Evolutionary conservation across 1,140 invertebrate genomes (phyloP).

Genomic region (Sycophaga agraensis): DNA sequence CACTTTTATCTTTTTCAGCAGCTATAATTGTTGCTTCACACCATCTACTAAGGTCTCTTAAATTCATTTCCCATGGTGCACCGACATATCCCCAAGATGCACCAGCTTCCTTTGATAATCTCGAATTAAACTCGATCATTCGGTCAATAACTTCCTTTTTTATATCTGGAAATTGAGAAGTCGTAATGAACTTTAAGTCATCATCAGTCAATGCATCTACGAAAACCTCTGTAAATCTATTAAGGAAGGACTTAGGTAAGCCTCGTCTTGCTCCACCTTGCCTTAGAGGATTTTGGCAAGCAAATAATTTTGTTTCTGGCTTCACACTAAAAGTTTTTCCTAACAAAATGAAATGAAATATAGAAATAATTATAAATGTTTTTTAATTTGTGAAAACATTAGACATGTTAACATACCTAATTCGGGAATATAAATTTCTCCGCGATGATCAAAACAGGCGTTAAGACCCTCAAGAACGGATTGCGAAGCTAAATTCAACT

Average conservation of each 20-base stretch:
- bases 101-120: conserved; percentile 67
- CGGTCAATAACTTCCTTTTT: conserved; percentile 62
- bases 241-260: conserved; percentile 94
- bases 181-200: conserved; percentile 72
- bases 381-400: background rate
- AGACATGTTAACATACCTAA: conserved; percentile 55
- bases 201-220: conserved; percentile 75
- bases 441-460: conserved; percentile 96
- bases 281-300: conserved; percentile 96
- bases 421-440: conserved; percentile 95
- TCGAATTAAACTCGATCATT: conserved; percentile 83
- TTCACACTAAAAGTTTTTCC: conserved; percentile 77
- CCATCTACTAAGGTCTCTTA: conserved; percentile 93
- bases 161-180: conserved; percentile 60
- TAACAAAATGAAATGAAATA: background rate
- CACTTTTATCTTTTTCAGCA: conserved; percentile 32
- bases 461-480: conserved; percentile 97
- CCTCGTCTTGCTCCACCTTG: conserved; percentile 95
- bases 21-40: conserved; percentile 66
- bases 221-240: conserved; percentile 96
- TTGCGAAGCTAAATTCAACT: conserved; percentile 97
- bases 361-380: background rate
- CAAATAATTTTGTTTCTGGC: conserved; percentile 85
- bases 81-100: conserved; percentile 73
- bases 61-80: conserved; percentile 95